Evolutionary conservation across 1,140 invertebrate species (phyloP).

Genomic region (Mya arenaria): DNA sequence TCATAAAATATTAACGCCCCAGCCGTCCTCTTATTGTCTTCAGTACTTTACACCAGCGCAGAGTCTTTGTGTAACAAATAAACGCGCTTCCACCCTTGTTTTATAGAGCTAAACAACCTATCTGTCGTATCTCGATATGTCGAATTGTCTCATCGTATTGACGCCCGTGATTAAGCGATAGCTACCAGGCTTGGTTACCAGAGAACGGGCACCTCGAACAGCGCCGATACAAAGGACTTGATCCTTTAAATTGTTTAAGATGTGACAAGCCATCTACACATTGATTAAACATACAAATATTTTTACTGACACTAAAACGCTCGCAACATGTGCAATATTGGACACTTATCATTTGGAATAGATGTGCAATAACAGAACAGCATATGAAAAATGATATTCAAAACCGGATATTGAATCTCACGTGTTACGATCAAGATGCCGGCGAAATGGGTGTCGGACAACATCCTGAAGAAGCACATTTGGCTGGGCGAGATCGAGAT

Average conservation of each 20-base stretch:
- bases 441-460: not conserved
- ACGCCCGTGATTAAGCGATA: no score
- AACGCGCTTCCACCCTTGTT: no score
- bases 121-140: no score
- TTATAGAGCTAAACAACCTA: no score
- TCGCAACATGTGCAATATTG: not conserved
- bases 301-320: not conserved
- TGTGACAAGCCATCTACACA: not conserved
- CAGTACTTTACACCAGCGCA: no score
- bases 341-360: not conserved
- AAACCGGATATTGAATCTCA: not conserved
- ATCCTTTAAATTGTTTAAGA: not conserved
- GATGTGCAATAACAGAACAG: not conserved
- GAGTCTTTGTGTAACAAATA: no score
- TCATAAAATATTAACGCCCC: no score
- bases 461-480: slow-evolving; percentile 32
- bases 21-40: no score
- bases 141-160: no score
- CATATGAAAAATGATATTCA: not conserved
- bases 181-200: no score
- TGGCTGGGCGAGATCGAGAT: slow-evolving; percentile 38
- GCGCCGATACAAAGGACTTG: no score
- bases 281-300: not conserved
- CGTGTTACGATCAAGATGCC: slow-evolving; percentile 7
- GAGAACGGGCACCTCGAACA: no score